Evolutionary conservation across 1,140 invertebrate genomes (phyloP), one percentile per base, ranked within the genome.

Genomic region (Antheraea pernyi): DNA sequence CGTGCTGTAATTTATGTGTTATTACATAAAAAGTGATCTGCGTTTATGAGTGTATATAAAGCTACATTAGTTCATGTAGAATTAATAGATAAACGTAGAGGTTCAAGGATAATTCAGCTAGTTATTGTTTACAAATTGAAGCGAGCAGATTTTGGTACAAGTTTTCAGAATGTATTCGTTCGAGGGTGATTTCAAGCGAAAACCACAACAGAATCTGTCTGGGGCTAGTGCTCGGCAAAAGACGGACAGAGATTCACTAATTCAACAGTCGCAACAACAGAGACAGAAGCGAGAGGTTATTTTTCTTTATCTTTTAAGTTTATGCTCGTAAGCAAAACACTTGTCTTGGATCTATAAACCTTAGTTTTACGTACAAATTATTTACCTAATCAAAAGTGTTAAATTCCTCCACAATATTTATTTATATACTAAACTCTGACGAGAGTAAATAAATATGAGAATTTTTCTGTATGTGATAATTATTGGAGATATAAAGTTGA

Each of bases 101-200:
- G 5, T 13, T 53, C 16, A 13, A 53, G 6, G 46, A n/a, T 53
- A 53, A n/a, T 85, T 81, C 81, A 79, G 78, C 78, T 83, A 78
- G 81, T 79, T 75, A 39, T 74, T 82, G 78, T 83, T 82, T 84
- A 81, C 75, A 80, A 67, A 22, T 36, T 67, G 59, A 37, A 74
- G 42, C 63, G 11, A 42, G 39, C 39, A 42, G 39, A 8, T 42
- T 11, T 42, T 8, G 39, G 7, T 11, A 0, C 39, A 8, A 9
- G 6, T 73, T 81, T 82, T 67, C 73, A 86, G 77, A 64, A 94
- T 94, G 94, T 97, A 97, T 89, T 97, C 96, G 85, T 99, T 99
- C 91, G 98, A 99, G 85, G 98, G 98, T 62, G 96, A 99, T 84
- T 98, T 97, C 88, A 94, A 97, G 71, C 94, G 96, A 61, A 96